Base-by-base conservation (phyloP, 2,113 vertebrate genomes). In the Psammodynastes pulverulentus region DNA sequence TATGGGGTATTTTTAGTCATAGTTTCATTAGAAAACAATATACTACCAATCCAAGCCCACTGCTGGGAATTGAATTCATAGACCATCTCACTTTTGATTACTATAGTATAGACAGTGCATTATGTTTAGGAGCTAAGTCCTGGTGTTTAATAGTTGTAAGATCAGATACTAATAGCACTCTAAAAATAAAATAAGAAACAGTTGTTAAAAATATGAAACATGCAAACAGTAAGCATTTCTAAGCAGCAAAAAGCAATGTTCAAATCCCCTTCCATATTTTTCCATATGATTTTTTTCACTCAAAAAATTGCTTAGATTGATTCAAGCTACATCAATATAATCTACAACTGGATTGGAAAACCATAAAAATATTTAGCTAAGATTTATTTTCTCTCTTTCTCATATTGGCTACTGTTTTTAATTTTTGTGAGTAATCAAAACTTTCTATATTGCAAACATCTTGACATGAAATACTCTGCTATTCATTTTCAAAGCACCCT, bases 401-500 rank as follows among this genome's bases (percentile, higher is more conserved):
- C 21, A 34, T 39, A 34, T 23, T 45, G 17, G n/a, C 24, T 21
- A 56, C 53, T 26, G 85, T 49, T 46, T 58, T 94, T 93, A 92
- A 90, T 94, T 89, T 94, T 91, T 94, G 84, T 90, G 84, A 85
- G 92, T 26, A 91, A 26, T 88, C 90, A 94, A 45, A 96, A 88
- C 1, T 90, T 89, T 94, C 23, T 84, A 84, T 15, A 51, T 15
- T 6, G 4, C 51, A 93, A 85, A 62, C 67, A 45, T 88, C 94
- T 89, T 92, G 89, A 90, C 67, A 94, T 93, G 94, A 95, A 92
- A 87, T 91, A 56, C 54, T 1, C 51, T 94, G 7, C 5, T 93
- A 95, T 95, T 95, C 48, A 94, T 94, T 96, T 96, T n/a, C 90
- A 96, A 94, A 53, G 26, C 39, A 94, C 4, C 3, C 91, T 89